Base-by-base conservation (phyloP, 2,888 invertebrate genomes). In the Callimorpha dominula region DNA sequence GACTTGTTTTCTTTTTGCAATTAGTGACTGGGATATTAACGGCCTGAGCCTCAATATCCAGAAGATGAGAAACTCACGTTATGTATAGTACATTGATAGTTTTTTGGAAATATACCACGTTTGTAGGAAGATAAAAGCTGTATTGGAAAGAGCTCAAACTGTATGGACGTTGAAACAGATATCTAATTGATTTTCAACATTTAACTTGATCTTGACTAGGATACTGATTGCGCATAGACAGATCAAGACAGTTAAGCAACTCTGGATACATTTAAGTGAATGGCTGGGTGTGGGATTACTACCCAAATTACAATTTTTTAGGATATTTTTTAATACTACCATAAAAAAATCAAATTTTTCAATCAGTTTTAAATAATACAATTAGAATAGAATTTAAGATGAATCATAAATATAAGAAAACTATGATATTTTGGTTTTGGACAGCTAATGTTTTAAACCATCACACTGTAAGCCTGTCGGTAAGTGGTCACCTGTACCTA, bases 1-100 rank as follows among this genome's bases (percentile, higher is more conserved):
- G 82, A 77, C 81, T 79, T 85, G 81, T 87, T 87, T 86, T 86
- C 86, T 86, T 87, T 85, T 86, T 85, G 87, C 85, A 89, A 88
- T 89, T 87, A 90, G 84, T 82, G 82, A 83, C 84, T 81, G 74
- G 78, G 77, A 79, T 80, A 84, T 82, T 79, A 78, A 75, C 71
- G 74, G 70, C 69, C 71, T 46, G 60, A 73, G 72, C 65, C 67
- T 78, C 71, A 65, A 78, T 83, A 75, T 75, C 74, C 75, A 31
- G 15, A 60, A 75, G 75, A 76, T 71, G 68, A 71, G 63, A 72
- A 78, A 46, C 63, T 52, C 43, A 20, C 12, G 4, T 46, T 66
- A 17, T n/a, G 17, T 60, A 31, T 60, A 60, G n/a, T n/a, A 31
- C 31, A 31, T 31, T 31, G 60, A 31, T 12, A 60, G 60, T 60